Evolutionary conservation across 2,888 invertebrate species (phyloP).

Genomic region (Cheilosia variabilis): DNA sequence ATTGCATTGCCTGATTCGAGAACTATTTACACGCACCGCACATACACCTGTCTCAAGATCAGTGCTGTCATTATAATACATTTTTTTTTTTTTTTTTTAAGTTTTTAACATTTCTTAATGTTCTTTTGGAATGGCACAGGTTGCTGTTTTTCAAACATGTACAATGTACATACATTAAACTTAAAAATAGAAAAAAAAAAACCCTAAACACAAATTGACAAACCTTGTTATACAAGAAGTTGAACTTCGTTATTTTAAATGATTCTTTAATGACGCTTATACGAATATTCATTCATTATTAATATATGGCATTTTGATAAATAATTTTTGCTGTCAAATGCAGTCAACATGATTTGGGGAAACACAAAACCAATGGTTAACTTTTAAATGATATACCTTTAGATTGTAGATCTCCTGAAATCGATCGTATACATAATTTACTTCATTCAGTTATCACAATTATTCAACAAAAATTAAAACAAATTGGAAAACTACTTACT

Average conservation of each 20-base stretch:
- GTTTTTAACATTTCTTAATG: conserved; percentile 28
- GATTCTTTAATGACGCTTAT: conserved; percentile 6
- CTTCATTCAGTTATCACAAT: conserved; percentile 68
- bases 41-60: conserved; percentile 27
- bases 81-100: no score
- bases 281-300: conserved; percentile 9
- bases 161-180: conserved; percentile 10
- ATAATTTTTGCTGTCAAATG: conserved; percentile 1
- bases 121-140: conserved; percentile 64
- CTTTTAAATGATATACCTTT: conserved; percentile 2
- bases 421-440: conserved; percentile 68
- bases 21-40: conserved; percentile 54
- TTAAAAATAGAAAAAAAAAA: neutral
- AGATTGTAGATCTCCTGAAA: conserved; percentile 49
- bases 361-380: neutral
- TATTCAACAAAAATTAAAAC: conserved; percentile 30
- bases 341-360: neutral
- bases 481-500: conserved; percentile 13
- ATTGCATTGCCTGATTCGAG: conserved; percentile 61
- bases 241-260: conserved; percentile 12
- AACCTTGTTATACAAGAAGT: conserved; percentile 14
- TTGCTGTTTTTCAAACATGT: conserved; percentile 46
- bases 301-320: conserved; percentile 47
- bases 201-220: conserved; percentile 5
- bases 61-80: neutral